A percentile compares a stretch with the other conserved stretches of the same genome.
phyloP scores from a whole-genome alignment of 2,888 invertebrate species.

The Eupithecia exiguata region DNA sequence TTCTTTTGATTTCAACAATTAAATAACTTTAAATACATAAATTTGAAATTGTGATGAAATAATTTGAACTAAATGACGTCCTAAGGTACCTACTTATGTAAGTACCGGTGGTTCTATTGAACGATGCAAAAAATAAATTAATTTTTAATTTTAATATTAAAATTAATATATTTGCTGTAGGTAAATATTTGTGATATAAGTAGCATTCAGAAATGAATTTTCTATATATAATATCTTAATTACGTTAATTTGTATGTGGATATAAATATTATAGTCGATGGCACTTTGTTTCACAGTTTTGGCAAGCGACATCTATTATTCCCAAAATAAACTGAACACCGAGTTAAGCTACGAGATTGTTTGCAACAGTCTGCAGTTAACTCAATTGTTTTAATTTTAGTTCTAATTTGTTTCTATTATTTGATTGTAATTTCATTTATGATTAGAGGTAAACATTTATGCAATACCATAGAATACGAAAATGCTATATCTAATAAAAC shows the following conservation, averaged over 20 bases:
- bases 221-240: conserved; percentile 3
- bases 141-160: conserved; percentile 4
- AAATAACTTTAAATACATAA: conserved; percentile 48
- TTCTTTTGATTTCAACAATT: conserved; percentile 73
- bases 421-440: no score
- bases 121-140: conserved; percentile 14
- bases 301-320: conserved; percentile 35
- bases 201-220: conserved; percentile 1
- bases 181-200: conserved; percentile 11
- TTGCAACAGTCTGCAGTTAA: no score
- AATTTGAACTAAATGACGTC: conserved; percentile 11
- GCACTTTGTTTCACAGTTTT: conserved; percentile 39
- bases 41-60: conserved; percentile 48
- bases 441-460: no score
- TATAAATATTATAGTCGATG: conserved; percentile 32
- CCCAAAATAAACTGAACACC: not conserved
- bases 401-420: no score
- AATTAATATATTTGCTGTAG: conserved; percentile 5
- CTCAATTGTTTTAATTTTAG: no score
- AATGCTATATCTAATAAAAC: no score
- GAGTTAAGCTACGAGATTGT: no score
- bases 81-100: not conserved
- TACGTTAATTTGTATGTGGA: conserved; percentile 21
- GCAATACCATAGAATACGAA: no score
- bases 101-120: conserved; percentile 24